Base-by-base conservation (phyloP, 2,797 vertebrate genomes). In the Knipowitschia caucasica region DNA sequence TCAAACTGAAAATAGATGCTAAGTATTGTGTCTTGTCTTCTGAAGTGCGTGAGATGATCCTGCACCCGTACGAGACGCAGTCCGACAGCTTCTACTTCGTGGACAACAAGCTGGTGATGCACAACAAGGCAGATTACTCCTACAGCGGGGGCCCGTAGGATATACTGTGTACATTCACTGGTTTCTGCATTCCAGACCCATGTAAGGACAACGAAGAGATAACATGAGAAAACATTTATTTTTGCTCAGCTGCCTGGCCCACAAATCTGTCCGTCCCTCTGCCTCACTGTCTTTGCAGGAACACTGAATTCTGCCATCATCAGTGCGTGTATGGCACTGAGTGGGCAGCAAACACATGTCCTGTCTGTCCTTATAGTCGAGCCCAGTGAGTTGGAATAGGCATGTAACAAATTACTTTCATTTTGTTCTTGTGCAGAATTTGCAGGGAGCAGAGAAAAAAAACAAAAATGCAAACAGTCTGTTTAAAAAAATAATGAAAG, bases 81-180 rank as follows among this genome's bases (percentile, higher is more conserved):
- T 99, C 95, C 15, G 96, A 99, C 93, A 99, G 97, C 87, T 99
- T 99, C 90, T 99, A 99, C 92, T 99, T 99, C 75, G 95, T 98
- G 82, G 95, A 99, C 85, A 96, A 96, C 92, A 94, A 93, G 89
- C 89, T 99, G 71, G 94, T 99, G 89, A 99, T 99, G 97, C 97
- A 99, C 90, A 99, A 99, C 88, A 99, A 99, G 87, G 96, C 97
- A 68, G 97, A 99, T 85, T 99, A 99, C 87, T 98, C 96, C 7
- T 99, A 99, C 91, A 95, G 92, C 0, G 95, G 94, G 29, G 92
- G 92, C 4, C 92, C 94, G 7, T 98, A 90, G 69, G 60, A 62
- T 31, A 27, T 59, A 25, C 42, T 59, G 11, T 23, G 20, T 49
- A 34, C 23, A 49, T 33, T 31, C 14, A 23, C 53, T 42, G 67